Evolutionary conservation across 2,113 vertebrate species (phyloP), one percentile per base, ranked within the genome.

Genomic region (Cephalopterus ornatus): DNA sequence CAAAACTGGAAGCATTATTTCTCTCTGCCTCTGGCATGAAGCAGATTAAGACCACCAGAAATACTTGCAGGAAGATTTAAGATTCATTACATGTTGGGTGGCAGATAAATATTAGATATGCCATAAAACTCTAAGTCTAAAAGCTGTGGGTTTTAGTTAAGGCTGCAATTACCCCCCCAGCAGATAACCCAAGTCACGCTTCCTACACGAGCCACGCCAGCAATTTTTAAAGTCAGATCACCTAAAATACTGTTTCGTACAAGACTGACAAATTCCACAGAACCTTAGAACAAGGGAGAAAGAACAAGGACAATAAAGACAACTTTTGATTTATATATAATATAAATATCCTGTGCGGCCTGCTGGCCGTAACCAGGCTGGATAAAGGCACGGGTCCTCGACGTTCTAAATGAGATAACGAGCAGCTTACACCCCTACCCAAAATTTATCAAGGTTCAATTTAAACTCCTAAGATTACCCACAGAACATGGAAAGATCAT

Each of bases 21-120:
- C 63, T 46, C 52, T 52, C 78, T 67, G 92, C 92, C 92, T 92
- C 91, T 59, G 87, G 75, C 87, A 76, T 5, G 72, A 59, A 85
- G 74, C 5, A 73, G 76, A 92, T 94, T 90, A 92, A 89, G 95
- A 91, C 91, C 76, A 91, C 78, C 91, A 95, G 79, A 92, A 97
- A 79, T 76, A 89, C 83, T 78, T 41, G 42, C 44, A 53, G 72
- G 49, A 95, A 89, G 82, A 81, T 68, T 95, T 68, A 66, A 85
- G 73, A 78, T 56, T 91, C 88, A 77, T 74, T 79, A 72, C 81
- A 88, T 75, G 32, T 72, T 52, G 58, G 74, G 75, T 62, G 39
- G 50, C 58, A 88, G 95, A 96, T 73, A 83, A 94, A 85, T 37
- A 71, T 85, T 56, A 92, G 89, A 87, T 61, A 37, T 6, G 70